These are phyloP conservation scores for Mycalesis mineus DNA, from an alignment of 2,888 invertebrate genomes.

Conservation along the genomic window DNA sequence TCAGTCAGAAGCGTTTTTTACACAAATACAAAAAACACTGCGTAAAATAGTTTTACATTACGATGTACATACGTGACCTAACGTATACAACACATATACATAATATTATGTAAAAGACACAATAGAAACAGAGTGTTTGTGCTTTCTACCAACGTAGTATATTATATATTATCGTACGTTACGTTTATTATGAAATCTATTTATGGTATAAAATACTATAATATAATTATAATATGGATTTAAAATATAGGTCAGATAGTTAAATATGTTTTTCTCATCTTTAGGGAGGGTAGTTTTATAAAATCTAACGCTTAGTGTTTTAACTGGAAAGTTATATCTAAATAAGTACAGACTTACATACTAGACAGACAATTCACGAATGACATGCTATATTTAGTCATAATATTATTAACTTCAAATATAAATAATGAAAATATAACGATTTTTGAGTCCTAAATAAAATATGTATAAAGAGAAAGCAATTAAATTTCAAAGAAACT, in stretches of 20 bases:
- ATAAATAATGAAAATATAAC: neutral
- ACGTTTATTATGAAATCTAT: constrained; percentile 35
- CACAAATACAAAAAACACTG: constrained; percentile 60
- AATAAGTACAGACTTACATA: constrained; percentile 28
- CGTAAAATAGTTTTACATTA: constrained; percentile 43
- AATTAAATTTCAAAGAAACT: neutral
- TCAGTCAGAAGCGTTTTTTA: constrained; percentile 43
- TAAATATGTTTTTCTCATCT: constrained; percentile 23
- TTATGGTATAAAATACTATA: constrained; percentile 36
- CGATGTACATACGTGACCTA: constrained; percentile 37
- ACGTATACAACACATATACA: constrained; percentile 40
- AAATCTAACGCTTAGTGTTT: constrained; percentile 25
- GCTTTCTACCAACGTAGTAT: constrained; percentile 45
- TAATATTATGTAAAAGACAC: constrained; percentile 43
- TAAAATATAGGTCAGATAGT: constrained; percentile 26
- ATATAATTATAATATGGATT: constrained; percentile 26
- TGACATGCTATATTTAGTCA: constrained; percentile 8
- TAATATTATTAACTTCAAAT: neutral
- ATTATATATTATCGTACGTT: constrained; percentile 26
- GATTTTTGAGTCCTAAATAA: neutral
- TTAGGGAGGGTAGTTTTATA: constrained; percentile 20
- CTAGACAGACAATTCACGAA: constrained; percentile 12
- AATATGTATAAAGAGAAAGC: neutral
- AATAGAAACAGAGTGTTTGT: constrained; percentile 58
- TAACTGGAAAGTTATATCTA: constrained; percentile 24